Conservation (phyloP, 2,113 vertebrate genomes). For the Parotia lawesii region DNA sequence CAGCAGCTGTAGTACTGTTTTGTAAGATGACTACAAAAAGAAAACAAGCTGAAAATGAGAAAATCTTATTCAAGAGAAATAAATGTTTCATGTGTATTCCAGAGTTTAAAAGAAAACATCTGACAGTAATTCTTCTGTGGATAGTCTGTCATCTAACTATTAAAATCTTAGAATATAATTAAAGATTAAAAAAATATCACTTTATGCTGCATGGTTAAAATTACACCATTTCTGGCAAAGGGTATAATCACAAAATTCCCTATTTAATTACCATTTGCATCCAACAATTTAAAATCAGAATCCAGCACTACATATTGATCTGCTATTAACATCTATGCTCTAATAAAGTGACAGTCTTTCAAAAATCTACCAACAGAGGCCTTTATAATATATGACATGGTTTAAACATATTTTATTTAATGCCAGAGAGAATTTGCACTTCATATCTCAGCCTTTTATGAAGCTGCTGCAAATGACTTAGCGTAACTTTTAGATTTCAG, state of each 20-base stretch:
- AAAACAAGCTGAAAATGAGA: slow-evolving; percentile 10
- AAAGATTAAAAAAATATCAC: slow-evolving; percentile 24
- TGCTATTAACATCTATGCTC: slow-evolving; percentile 44
- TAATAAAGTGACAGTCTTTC: slow-evolving; percentile 57
- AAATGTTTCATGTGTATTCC: background rate
- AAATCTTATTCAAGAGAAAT: background rate
- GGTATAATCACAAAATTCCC: slow-evolving; percentile 32
- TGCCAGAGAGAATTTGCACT: slow-evolving; percentile 55
- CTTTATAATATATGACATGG: slow-evolving; percentile 46
- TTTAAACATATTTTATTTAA: slow-evolving; percentile 69
- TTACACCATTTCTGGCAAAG: slow-evolving; percentile 15
- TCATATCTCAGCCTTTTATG: slow-evolving; percentile 33
- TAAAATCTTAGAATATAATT: slow-evolving; percentile 3
- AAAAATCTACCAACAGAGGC: slow-evolving; percentile 47
- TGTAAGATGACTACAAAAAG: slow-evolving; percentile 9
- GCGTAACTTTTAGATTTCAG: slow-evolving; percentile 56
- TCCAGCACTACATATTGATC: slow-evolving; percentile 53
- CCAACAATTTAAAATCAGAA: slow-evolving; percentile 61
- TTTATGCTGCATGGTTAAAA: slow-evolving; percentile 8
- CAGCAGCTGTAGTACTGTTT: background rate
- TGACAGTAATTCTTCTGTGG: background rate
- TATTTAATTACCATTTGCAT: slow-evolving; percentile 31
- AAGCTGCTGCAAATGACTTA: slow-evolving; percentile 46
- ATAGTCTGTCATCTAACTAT: slow-evolving; percentile 21
- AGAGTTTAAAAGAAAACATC: slow-evolving; percentile 17